Base-by-base conservation (phyloP, 2,797 vertebrate species). In the Eulemur rubriventer region DNA sequence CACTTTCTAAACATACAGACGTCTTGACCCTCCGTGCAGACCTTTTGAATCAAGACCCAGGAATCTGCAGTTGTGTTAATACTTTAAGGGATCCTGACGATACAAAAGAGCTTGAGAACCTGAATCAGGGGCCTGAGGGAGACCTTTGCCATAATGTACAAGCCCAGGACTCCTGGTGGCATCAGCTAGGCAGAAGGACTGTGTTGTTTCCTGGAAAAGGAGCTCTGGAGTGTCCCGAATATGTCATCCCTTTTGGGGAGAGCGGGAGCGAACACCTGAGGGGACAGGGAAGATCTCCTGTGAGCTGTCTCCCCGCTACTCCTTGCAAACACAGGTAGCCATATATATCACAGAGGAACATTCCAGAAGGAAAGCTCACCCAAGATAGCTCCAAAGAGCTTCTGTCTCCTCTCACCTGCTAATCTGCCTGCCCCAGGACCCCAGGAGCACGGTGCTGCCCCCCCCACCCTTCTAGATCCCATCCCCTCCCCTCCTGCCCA, bases 311-410 rank as follows among this genome's bases (percentile, higher is more conserved):
- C 4, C 3, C 48, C 26, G 16, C 3, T 65, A 16, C 38, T 43
- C 22, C 46, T 43, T 17, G 9, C 48, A 61, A 69, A 30, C n/a
- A 33, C 55, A 0, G 0, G 75, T 50, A 59, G 50, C 59, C 0
- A 0, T 0, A 30, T 65, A 0, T 1, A n/a, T 61, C 61, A 63
- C 1, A 17, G 16, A 33, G 57, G 43, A 91, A 41, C 28, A 35
- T 65, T 65, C 78, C 38, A 72, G 59, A 75, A 92, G 87, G 79
- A 4, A 18, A 20, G 28, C 26, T 30, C 48, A 69, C 48, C 0
- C 16, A 89, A 61, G 30, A 41, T 11, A 83, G 24, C 22, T 61
- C 65, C 63, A 73, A 50, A 52, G 73, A 63, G 4, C 5, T 3
- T 57, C 10, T 4, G 86, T 18, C 43, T 67, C 94, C 52, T 28